Conservation (phyloP, 2,113 vertebrate genomes). For the Colinus virginianus region DNA sequence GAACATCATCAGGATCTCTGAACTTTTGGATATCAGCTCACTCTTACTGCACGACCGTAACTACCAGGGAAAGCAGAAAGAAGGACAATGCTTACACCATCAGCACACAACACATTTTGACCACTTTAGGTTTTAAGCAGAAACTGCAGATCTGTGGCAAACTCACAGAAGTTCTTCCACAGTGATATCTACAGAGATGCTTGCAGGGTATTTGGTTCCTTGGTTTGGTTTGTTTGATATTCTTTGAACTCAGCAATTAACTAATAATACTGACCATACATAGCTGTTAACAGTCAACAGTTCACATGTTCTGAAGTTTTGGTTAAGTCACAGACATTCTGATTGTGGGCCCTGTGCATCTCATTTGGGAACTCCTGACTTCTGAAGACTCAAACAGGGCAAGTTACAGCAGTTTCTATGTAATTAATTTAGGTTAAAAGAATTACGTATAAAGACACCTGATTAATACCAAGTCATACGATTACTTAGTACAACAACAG, state of each 20-base stretch:
- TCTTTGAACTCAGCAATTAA: background rate
- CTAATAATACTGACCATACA: no score
- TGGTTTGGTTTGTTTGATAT: background rate
- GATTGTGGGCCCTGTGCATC: background rate
- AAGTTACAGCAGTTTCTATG: background rate
- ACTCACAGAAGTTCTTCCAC: background rate
- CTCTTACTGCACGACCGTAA: conserved; percentile 98
- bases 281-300: background rate
- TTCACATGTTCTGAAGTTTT: background rate
- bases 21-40: conserved; percentile 95
- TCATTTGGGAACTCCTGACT: background rate
- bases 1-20: conserved; percentile 99
- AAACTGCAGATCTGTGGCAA: accelerated
- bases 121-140: background rate
- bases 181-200: background rate
- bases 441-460: no score
- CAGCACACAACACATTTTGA: background rate
- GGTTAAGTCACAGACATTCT: background rate
- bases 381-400: background rate
- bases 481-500: background rate
- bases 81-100: background rate
- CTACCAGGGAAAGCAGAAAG: conserved; percentile 56
- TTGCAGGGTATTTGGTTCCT: background rate
- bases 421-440: background rate
- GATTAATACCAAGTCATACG: background rate